Evolutionary conservation across 1,140 invertebrate species (phyloP).

Genomic region (Trinorchestia longiramus): DNA sequence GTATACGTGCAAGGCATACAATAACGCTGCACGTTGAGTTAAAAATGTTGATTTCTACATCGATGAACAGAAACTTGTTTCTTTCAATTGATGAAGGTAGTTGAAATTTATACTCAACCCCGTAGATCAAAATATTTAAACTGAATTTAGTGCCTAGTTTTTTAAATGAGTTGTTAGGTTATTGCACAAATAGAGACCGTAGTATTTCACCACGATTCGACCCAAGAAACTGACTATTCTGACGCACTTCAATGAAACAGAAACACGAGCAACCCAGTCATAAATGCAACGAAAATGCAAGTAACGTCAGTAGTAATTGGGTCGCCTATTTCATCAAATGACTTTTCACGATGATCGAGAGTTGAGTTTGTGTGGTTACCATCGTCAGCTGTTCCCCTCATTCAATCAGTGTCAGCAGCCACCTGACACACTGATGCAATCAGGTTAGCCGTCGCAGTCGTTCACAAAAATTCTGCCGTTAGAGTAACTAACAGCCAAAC

Average conservation of each 20-base stretch:
- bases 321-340: background rate
- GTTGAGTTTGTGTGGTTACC: background rate
- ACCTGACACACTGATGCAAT: background rate
- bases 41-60: background rate
- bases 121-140: background rate
- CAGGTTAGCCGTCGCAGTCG: background rate
- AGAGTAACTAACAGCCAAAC: background rate
- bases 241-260: background rate
- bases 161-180: background rate
- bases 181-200: background rate
- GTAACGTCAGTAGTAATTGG: background rate
- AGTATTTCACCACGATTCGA: background rate
- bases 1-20: background rate
- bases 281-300: background rate
- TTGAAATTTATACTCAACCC: background rate
- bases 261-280: background rate
- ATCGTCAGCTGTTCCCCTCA: background rate
- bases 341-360: background rate
- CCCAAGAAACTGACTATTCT: background rate
- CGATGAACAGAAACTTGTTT: background rate
- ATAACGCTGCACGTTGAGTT: too few species aligned
- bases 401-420: background rate
- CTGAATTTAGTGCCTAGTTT: too few species aligned
- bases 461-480: background rate
- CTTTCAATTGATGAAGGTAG: background rate